phyloP scores from a whole-genome alignment of 2,113 vertebrate species.

The Aptenodytes patagonicus region DNA sequence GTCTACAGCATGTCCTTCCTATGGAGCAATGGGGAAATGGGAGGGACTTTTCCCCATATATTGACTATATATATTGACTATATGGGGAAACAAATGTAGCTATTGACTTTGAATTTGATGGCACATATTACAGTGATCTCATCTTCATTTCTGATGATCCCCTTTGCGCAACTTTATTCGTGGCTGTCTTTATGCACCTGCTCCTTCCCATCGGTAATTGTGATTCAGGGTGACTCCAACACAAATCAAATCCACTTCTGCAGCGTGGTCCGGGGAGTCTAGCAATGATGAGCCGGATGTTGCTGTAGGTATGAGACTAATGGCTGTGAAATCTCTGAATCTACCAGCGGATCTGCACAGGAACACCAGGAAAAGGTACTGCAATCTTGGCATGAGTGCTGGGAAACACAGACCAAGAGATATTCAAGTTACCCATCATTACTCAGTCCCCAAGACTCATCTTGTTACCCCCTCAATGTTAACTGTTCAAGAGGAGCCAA shows the following conservation, averaged over 20 bases:
- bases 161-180: accelerated
- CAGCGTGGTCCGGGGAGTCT: neutral
- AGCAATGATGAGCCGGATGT: neutral
- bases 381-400: neutral
- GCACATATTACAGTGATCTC: neutral
- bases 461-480: neutral
- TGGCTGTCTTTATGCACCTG: neutral
- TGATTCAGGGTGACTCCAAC: neutral
- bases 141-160: neutral
- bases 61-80: neutral
- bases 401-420: neutral
- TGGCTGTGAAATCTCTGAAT: neutral
- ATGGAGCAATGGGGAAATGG: neutral
- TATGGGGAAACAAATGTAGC: neutral
- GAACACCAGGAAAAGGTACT: neutral
- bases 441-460: neutral
- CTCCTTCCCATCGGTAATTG: neutral
- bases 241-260: neutral
- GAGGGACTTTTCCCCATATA: neutral
- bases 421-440: neutral
- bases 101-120: neutral
- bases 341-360: neutral
- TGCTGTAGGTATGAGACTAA: neutral
- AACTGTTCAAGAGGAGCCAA: neutral
- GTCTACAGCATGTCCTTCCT: neutral